Evolutionary conservation across 2,113 vertebrate species (phyloP).

Genomic region (Oriolus oriolus): DNA sequence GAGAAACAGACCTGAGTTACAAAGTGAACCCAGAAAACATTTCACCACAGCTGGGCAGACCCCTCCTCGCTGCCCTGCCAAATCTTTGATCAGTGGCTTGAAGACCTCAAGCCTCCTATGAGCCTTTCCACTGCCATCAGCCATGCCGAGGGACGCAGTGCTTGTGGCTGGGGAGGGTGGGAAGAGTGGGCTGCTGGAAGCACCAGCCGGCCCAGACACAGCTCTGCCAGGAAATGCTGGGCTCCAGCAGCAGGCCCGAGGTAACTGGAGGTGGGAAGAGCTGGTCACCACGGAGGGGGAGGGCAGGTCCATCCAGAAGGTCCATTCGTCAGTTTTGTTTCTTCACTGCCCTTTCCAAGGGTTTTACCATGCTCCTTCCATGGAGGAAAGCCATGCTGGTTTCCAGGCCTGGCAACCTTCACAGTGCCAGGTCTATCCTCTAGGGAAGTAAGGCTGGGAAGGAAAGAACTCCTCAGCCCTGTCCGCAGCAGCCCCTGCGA

Average conservation of each 20-base stretch:
- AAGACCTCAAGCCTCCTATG: not conserved
- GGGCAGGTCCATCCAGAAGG: not conserved
- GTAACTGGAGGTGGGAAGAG: not conserved
- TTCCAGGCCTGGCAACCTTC: not conserved
- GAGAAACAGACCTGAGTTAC: not conserved
- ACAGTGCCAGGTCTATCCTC: not conserved
- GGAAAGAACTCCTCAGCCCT: not conserved
- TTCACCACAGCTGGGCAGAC: not conserved
- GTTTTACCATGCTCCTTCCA: not conserved
- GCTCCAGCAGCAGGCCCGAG: not conserved
- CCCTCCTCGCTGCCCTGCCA: not conserved
- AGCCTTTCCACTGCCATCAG: not conserved
- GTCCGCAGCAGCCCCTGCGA: fast-evolving
- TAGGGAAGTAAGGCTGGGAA: not conserved
- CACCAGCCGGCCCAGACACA: not conserved
- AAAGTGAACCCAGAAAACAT: not conserved
- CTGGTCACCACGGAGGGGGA: fast-evolving
- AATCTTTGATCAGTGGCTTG: not conserved
- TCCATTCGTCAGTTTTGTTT: not conserved
- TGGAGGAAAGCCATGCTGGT: not conserved
- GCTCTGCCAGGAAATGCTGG: not conserved
- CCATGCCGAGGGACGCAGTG: fast-evolving
- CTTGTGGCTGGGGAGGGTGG: not conserved
- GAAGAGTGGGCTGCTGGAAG: not conserved
- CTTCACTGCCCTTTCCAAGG: not conserved